Evolutionary conservation across 2,113 vertebrate genomes (phyloP).

Genomic region (Pteruthius melanotis): DNA sequence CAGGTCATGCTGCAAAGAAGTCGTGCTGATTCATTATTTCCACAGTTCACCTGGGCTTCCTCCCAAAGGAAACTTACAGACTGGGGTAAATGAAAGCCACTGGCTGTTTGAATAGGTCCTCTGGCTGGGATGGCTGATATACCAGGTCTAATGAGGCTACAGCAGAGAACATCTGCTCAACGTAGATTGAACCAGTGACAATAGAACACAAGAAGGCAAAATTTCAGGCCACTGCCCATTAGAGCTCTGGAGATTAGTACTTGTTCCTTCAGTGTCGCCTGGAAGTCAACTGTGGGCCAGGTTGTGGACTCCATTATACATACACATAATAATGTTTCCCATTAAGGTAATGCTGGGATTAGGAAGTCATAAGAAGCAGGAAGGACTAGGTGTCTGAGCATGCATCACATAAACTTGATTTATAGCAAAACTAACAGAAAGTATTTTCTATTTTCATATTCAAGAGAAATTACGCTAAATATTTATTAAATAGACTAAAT

Average conservation of each 20-base stretch:
- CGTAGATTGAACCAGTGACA: neutral
- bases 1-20: neutral
- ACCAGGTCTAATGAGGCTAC: neutral
- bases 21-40: neutral
- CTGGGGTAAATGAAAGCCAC: neutral
- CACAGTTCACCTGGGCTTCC: neutral
- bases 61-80: neutral
- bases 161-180: neutral
- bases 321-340: neutral
- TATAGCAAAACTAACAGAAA: neutral
- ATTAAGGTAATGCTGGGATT: neutral
- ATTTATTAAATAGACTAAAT: neutral
- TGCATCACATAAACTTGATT: neutral
- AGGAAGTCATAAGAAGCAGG: neutral
- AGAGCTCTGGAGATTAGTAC: neutral
- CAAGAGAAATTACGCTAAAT: neutral
- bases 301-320: neutral
- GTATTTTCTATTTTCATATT: neutral
- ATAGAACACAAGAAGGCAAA: neutral
- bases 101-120: neutral
- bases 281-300: neutral
- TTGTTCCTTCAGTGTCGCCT: neutral
- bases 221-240: neutral
- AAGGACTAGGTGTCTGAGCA: neutral
- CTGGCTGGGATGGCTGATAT: neutral